Conservation (phyloP, 2,888 invertebrate genomes). For the Phaonia tiefii region DNA sequence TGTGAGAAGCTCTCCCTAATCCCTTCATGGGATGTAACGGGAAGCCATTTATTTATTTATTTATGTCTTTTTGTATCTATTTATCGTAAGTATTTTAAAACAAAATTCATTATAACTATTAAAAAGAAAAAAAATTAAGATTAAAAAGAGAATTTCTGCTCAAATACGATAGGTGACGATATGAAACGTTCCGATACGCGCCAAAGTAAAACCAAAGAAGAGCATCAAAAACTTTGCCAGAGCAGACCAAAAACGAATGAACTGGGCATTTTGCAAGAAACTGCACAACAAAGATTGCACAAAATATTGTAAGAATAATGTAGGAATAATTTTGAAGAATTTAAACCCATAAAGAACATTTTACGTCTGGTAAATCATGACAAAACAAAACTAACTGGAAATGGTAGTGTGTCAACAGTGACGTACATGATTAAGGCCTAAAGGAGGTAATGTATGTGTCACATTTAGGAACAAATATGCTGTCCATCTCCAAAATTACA, state of each 20-base stretch:
- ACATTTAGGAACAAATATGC: slow-evolving; percentile 58
- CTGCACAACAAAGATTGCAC: slow-evolving; percentile 31
- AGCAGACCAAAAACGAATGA: background rate
- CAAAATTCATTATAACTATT: no score
- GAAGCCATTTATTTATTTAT: no score
- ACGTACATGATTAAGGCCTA: slow-evolving; percentile 36
- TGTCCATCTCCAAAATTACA: slow-evolving; percentile 62
- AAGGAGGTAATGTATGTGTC: slow-evolving; percentile 57
- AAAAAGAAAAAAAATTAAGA: no score
- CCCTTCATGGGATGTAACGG: no score
- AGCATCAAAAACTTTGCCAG: background rate
- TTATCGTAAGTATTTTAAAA: no score
- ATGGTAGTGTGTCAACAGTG: slow-evolving; percentile 49
- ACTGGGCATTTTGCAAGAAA: slow-evolving; percentile 48
- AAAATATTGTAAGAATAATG: slow-evolving; percentile 22
- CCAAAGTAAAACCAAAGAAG: slow-evolving; percentile 9
- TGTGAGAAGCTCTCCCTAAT: no score
- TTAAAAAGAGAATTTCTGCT: no score
- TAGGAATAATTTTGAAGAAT: slow-evolving; percentile 21
- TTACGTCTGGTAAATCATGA: slow-evolving; percentile 57
- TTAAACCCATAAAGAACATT: slow-evolving; percentile 44
- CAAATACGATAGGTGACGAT: no score
- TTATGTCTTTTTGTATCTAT: no score
- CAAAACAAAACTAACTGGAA: slow-evolving; percentile 53
- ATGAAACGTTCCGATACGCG: no score